Evolutionary conservation across 2,797 vertebrate species (phyloP).

Genomic region (Knipowitschia caucasica): DNA sequence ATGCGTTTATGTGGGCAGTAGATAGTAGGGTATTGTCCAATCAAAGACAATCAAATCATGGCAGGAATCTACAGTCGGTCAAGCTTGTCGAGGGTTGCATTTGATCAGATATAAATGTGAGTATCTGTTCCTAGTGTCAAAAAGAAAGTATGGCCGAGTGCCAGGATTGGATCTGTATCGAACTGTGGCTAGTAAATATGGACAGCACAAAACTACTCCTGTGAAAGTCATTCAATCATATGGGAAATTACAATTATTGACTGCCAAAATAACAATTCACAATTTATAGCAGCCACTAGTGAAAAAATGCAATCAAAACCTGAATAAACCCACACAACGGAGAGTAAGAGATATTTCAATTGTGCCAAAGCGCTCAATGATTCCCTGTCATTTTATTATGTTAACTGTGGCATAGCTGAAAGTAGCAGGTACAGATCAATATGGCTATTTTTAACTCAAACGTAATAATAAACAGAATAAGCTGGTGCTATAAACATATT

Average conservation of each 20-base stretch:
- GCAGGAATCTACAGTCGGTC: not conserved
- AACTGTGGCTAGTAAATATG: not conserved
- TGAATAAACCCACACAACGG: too few species aligned
- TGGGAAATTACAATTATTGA: not conserved
- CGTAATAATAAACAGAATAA: too few species aligned
- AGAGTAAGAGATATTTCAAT: too few species aligned
- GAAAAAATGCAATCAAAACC: not conserved
- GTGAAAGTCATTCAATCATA: not conserved
- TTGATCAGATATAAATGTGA: not conserved
- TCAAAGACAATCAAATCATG: not conserved
- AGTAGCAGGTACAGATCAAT: too few species aligned
- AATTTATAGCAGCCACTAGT: not conserved
- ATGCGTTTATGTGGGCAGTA: slow-evolving; percentile 10
- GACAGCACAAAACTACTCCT: not conserved
- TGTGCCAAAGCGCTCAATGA: too few species aligned
- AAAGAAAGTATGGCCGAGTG: not conserved
- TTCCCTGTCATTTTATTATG: too few species aligned
- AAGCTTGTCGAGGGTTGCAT: not conserved
- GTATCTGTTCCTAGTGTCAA: not conserved
- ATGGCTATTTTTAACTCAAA: too few species aligned
- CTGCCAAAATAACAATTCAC: not conserved
- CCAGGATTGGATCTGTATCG: not conserved
- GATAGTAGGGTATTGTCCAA: not conserved
- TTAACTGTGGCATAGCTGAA: too few species aligned
- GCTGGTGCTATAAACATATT: too few species aligned